Conservation (phyloP, 2,113 vertebrate genomes). For the Prochilodus magdalenae region DNA sequence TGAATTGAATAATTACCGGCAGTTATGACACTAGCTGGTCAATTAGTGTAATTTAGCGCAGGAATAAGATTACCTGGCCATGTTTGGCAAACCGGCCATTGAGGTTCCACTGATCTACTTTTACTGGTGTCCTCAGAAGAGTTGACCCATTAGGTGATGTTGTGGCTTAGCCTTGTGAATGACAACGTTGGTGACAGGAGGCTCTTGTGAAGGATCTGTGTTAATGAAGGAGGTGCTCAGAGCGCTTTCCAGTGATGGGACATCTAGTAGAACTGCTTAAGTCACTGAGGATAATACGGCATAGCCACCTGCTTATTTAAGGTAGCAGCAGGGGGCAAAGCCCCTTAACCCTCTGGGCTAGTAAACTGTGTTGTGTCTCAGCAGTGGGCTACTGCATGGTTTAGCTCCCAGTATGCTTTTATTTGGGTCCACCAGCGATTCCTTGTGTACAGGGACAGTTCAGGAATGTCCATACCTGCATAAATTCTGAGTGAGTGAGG, state of each 20-base stretch:
- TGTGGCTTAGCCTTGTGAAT: conserved; percentile 6
- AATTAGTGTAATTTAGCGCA: no score
- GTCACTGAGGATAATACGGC: conserved; percentile 11
- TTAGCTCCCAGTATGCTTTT: no score
- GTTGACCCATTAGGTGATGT: not conserved
- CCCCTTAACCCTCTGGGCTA: not conserved
- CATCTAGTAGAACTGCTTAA: conserved; percentile 28
- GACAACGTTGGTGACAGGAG: not conserved
- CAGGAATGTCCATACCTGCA: no score
- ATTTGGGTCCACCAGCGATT: no score
- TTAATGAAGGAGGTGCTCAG: conserved; percentile 18
- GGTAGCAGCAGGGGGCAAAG: not conserved
- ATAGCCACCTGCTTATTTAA: conserved; percentile 22
- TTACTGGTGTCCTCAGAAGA: not conserved
- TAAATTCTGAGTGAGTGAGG: no score
- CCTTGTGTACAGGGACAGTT: no score
- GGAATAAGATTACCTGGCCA: no score
- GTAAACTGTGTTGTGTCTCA: not conserved
- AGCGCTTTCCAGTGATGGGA: not conserved
- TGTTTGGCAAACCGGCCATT: no score
- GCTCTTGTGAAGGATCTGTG: conserved; percentile 16
- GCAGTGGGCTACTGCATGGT: not conserved
- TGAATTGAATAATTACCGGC: no score
- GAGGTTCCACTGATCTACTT: not conserved
- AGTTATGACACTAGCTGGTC: no score